Base-by-base conservation (phyloP, 1,140 invertebrate species). In the Bactericera cockerelli region DNA sequence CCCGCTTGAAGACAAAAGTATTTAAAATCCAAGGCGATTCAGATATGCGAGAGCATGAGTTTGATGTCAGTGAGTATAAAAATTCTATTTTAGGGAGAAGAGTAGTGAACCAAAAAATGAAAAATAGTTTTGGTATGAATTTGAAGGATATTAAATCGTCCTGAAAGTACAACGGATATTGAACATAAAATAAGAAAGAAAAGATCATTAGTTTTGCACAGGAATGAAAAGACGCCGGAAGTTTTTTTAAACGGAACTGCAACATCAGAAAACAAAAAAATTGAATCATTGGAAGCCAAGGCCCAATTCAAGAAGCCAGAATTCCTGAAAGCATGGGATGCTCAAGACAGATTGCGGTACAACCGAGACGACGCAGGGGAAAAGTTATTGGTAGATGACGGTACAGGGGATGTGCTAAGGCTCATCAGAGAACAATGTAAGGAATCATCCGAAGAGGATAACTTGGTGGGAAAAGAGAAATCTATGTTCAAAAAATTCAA, bases 341-440 rank as follows among this genome's bases (percentile, higher is more conserved):
- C 22, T 22, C 6, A 16, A n/a, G 42, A 49, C 22, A 22, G 8
- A 19, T 3, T 19, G 19, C 19, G 19, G 8, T 49, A 49, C 42
- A 49, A 16, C 6, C 8, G 22, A n/a, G 42, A 49, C 3, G 19
- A 49, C 22, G 3, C 22, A 22, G 8, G 19, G 8, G 6, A 10
- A 10, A 49, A 49, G 19, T 10, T 49, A 4, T 49, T 49, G 19
- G 19, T 10, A 49, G 42, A 49, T 16, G 42, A 49, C 19, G 42
- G 42, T 8, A 49, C 42, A 16, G 42, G 42, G 3, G 42, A 49
- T 22, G 22, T 22, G 19, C 42, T 8, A 49, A 6, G 42, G n/a
- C 19, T 49, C n/a, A 49, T 49, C 6, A 49, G 42, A 22, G 42
- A 49, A 49, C 42, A 49, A n/a, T 49, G 42, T 22, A 49, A 49